These are phyloP conservation scores for Halictus rubicundus DNA, from an alignment of 1,140 invertebrate genomes.

Conservation along the genomic window DNA sequence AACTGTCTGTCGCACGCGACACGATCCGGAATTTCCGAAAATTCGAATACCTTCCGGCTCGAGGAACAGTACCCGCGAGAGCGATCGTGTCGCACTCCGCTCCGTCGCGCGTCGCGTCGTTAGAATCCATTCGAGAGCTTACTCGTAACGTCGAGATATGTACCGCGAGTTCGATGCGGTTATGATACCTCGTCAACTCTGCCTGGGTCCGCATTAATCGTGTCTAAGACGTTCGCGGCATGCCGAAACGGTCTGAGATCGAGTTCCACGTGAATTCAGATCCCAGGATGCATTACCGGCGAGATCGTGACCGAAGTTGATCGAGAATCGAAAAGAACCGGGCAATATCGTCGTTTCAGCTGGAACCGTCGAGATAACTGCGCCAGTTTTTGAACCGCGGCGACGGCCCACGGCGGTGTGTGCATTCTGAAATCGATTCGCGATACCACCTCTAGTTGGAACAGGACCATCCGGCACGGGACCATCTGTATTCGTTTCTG, in stretches of 20 bases:
- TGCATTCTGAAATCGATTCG: not conserved
- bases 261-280: not conserved
- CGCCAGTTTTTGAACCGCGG: not conserved
- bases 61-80: not conserved
- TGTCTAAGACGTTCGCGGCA: not conserved
- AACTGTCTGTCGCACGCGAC: not conserved
- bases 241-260: not conserved
- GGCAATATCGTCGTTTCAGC: not conserved
- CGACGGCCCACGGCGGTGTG: not conserved
- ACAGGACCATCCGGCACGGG: not conserved
- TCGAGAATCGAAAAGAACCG: not conserved
- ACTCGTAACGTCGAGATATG: not conserved
- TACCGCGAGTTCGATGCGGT: not conserved
- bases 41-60: not conserved
- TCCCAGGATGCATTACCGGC: not conserved
- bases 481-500: constrained; percentile 4
- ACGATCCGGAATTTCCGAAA: not conserved
- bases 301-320: not conserved
- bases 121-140: not conserved
- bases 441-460: not conserved
- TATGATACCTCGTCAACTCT: constrained; percentile 1
- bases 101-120: too few species aligned
- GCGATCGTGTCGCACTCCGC: not conserved
- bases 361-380: not conserved
- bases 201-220: not conserved